Conservation (phyloP, 2,113 vertebrate genomes). For the Cygnus atratus region DNA sequence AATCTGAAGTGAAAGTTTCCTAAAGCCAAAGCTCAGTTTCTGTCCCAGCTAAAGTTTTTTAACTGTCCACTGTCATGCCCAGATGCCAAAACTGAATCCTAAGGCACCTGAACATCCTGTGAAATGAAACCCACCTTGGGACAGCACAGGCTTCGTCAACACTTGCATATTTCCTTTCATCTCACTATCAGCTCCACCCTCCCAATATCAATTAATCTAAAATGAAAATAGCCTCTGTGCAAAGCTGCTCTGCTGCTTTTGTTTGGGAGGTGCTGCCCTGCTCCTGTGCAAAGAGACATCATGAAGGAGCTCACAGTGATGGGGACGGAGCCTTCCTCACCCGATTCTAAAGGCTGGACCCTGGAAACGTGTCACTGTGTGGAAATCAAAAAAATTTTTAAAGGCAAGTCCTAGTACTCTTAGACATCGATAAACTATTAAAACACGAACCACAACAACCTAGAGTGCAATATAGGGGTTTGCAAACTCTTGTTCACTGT, state of each 20-base stretch:
- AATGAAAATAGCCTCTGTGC: rapidly evolving
- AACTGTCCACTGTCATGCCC: background rate
- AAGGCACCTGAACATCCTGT: background rate
- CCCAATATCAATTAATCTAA: background rate
- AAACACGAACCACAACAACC: background rate
- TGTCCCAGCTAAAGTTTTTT: background rate
- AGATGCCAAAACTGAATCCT: background rate
- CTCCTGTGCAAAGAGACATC: background rate
- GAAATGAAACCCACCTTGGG: background rate
- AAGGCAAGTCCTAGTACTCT: background rate
- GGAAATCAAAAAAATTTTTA: background rate
- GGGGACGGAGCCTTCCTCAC: background rate
- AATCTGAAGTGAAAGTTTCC: background rate
- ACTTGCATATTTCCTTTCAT: background rate
- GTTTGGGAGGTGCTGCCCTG: background rate
- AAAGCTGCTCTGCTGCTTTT: background rate
- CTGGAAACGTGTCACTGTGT: background rate
- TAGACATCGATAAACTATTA: background rate
- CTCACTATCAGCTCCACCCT: background rate
- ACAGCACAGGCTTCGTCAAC: background rate
- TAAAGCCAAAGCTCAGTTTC: background rate
- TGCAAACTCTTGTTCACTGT: background rate
- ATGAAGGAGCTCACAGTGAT: rapidly evolving
- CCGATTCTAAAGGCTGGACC: background rate
- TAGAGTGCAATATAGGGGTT: background rate